Conservation (phyloP, 2,797 vertebrate species). For the Sebastes oblongus region DNA sequence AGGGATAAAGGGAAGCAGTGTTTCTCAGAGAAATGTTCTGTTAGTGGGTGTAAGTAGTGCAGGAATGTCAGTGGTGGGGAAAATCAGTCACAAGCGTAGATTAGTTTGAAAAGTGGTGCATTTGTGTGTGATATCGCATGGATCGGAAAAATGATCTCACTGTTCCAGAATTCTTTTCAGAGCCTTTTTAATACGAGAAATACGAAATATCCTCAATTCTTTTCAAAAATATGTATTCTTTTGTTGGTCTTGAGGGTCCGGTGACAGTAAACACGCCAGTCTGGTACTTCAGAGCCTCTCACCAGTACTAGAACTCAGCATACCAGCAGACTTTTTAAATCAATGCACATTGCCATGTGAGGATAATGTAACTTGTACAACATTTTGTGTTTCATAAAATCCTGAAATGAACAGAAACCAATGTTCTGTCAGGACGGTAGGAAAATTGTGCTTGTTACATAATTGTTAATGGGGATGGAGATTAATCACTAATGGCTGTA, state of each 20-base stretch:
- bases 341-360: not conserved
- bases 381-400: not conserved
- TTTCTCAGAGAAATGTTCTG: slow-evolving; percentile 37
- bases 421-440: not conserved
- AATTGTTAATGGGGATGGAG: slow-evolving; percentile 2
- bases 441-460: not conserved
- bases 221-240: not conserved
- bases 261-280: not conserved
- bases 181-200: not conserved
- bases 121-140: not conserved
- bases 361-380: not conserved
- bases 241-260: not conserved
- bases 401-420: not conserved
- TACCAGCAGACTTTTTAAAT: not conserved
- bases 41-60: slow-evolving; percentile 38
- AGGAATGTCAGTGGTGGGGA: slow-evolving; percentile 28
- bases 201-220: not conserved
- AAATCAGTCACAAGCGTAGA: not conserved
- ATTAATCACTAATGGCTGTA: not conserved
- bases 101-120: not conserved
- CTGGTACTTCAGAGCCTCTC: not conserved
- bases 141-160: not conserved
- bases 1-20: slow-evolving; percentile 45
- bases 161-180: not conserved
- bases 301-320: not conserved